Evolutionary conservation across 2,113 vertebrate genomes (phyloP).

Genomic region (Hypanus sabinus): DNA sequence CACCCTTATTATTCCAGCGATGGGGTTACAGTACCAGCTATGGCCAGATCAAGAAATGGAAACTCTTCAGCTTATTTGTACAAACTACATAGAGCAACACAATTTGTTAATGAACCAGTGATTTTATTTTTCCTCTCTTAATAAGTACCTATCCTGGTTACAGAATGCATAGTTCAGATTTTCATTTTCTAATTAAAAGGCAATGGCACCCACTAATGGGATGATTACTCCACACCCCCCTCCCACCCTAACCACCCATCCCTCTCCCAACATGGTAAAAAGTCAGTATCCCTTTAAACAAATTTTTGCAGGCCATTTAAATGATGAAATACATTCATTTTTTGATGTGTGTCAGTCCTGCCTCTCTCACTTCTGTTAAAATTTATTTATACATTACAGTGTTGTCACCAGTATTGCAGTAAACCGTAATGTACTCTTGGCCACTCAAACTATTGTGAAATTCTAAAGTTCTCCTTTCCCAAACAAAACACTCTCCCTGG

Average conservation of each 20-base stretch:
- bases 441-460: neutral
- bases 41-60: constrained; percentile 16
- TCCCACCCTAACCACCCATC: neutral
- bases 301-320: constrained; percentile 31
- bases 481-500: neutral
- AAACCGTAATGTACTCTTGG: neutral
- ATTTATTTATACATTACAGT: neutral
- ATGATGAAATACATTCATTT: constrained; percentile 36
- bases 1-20: constrained; percentile 37
- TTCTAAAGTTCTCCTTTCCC: neutral
- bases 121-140: constrained; percentile 29
- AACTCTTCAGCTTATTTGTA: constrained; percentile 33
- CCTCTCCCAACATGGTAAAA: neutral
- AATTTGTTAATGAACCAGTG: constrained; percentile 35
- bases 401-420: constrained; percentile 28
- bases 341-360: neutral
- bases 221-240: neutral
- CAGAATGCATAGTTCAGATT: constrained; percentile 34
- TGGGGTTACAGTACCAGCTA: constrained; percentile 35
- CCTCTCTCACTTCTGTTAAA: neutral
- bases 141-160: constrained; percentile 37
- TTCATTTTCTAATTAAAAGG: constrained; percentile 33
- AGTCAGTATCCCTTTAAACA: constrained; percentile 32
- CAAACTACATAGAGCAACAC: constrained; percentile 35
- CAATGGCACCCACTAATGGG: constrained; percentile 24